Percentiles rank a stretch among this genome's conserved stretches.
phyloP scores from a whole-genome alignment of 2,797 vertebrate species.

The Acanthopagrus latus region DNA sequence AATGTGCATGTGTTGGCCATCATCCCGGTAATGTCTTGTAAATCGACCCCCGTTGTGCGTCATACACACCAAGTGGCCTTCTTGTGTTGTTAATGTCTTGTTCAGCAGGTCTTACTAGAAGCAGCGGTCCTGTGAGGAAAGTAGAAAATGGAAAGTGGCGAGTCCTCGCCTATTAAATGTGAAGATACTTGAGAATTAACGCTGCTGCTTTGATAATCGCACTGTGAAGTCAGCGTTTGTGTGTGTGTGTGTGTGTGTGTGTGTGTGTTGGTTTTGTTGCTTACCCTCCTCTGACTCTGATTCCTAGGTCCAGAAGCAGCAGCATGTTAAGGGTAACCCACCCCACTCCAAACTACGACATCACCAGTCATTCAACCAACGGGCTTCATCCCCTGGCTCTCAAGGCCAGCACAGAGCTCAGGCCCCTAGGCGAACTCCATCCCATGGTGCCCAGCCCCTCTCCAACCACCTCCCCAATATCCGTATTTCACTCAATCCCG shows the following conservation, averaged over 20 bases:
- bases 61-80: slow-evolving; percentile 21
- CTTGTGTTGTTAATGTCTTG: slow-evolving; percentile 27
- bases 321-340: slow-evolving; percentile 79
- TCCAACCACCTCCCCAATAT: slow-evolving; percentile 58
- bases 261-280: slow-evolving; percentile 47
- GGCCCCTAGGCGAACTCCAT: slow-evolving; percentile 42
- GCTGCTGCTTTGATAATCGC: slow-evolving; percentile 12
- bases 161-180: slow-evolving; percentile 10
- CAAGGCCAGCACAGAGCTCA: slow-evolving; percentile 65
- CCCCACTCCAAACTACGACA: slow-evolving; percentile 76
- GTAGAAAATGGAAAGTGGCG: neutral
- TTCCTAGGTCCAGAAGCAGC: slow-evolving; percentile 81
- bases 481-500: slow-evolving; percentile 53
- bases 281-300: slow-evolving; percentile 84
- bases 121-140: slow-evolving; percentile 5
- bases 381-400: slow-evolving; percentile 59
- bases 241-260: too few species aligned
- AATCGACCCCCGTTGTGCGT: neutral
- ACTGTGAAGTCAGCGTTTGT: slow-evolving; percentile 16
- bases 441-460: slow-evolving; percentile 49
- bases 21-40: slow-evolving; percentile 4
- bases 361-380: slow-evolving; percentile 74
- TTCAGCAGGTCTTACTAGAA: slow-evolving; percentile 49
- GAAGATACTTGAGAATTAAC: slow-evolving; percentile 14
- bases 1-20: neutral